These are phyloP conservation scores for Onthophagus taurus DNA, from an alignment of 1,140 invertebrate genomes.

Conservation along the genomic window DNA sequence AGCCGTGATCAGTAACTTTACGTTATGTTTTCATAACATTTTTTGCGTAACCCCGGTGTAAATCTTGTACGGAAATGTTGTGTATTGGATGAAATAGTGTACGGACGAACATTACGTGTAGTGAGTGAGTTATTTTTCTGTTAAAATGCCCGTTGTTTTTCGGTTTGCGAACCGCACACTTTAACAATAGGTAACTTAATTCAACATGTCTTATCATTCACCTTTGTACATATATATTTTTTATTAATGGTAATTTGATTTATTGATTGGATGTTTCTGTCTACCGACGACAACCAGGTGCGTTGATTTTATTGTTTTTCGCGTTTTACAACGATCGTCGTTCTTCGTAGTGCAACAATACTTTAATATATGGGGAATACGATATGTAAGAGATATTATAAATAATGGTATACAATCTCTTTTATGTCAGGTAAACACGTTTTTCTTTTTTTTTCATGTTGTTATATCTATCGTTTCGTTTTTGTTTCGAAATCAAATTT, in stretches of 20 bases:
- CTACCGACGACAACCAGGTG: too few species aligned
- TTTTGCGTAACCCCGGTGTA: slow-evolving; percentile 10
- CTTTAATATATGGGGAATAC: too few species aligned
- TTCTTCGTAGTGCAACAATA: too few species aligned
- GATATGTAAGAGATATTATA: too few species aligned
- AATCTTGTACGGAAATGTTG: not conserved
- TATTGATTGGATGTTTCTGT: slow-evolving; percentile 19
- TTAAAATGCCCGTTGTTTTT: slow-evolving; percentile 11
- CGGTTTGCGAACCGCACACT: slow-evolving; percentile 16
- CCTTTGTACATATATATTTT: slow-evolving; percentile 30
- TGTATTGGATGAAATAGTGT: slow-evolving; percentile 10
- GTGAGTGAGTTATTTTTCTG: slow-evolving; percentile 11
- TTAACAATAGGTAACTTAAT: slow-evolving; percentile 34
- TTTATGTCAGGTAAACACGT: too few species aligned
- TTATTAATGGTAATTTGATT: slow-evolving; percentile 27
- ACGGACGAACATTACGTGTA: not conserved
- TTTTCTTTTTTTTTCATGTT: too few species aligned
- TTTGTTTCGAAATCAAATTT: too few species aligned
- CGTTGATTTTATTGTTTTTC: too few species aligned
- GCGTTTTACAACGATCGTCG: too few species aligned
- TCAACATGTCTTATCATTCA: slow-evolving; percentile 33
- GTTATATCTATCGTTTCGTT: too few species aligned
- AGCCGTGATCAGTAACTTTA: slow-evolving; percentile 27
- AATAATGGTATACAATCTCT: too few species aligned
- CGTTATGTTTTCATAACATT: slow-evolving; percentile 23